phyloP scores from a whole-genome alignment of 2,888 invertebrate genomes.

The Xiphydria camelus region DNA sequence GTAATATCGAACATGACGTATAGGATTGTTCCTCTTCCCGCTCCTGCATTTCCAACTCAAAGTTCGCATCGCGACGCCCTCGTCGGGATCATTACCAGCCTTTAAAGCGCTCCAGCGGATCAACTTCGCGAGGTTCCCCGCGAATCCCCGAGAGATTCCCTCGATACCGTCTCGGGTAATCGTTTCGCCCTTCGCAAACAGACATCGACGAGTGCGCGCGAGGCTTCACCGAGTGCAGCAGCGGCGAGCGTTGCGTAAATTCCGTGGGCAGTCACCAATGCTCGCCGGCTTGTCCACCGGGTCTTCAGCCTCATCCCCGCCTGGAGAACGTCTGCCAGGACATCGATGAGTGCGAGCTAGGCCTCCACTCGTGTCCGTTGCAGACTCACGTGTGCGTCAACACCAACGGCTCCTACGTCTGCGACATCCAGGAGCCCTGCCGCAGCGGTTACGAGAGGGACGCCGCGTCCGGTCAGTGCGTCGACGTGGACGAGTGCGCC shows the following conservation, averaged over 20 bases:
- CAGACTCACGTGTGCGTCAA: conserved; percentile 34
- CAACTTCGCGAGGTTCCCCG: no score
- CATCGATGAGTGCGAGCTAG: conserved; percentile 10
- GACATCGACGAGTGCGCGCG: conserved; percentile 58
- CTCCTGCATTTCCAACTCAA: no score
- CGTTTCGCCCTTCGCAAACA: no score
- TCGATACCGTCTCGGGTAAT: no score
- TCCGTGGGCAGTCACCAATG: conserved; percentile 36
- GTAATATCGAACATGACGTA: no score
- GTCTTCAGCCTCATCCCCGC: conserved; percentile 38
- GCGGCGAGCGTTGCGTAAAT: conserved; percentile 39
- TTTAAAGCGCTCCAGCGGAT: no score
- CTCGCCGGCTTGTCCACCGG: conserved; percentile 34
- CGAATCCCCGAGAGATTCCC: no score
- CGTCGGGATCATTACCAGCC: no score
- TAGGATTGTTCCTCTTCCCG: no score
- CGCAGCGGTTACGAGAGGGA: conserved; percentile 11
- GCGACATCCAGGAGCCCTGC: conserved; percentile 19
- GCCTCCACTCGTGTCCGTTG: conserved; percentile 11
- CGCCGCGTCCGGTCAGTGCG: conserved; percentile 28
- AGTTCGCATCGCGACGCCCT: no score
- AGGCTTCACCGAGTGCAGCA: conserved; percentile 52
- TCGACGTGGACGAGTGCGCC: conserved; percentile 65
- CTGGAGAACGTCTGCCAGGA: conserved; percentile 21
- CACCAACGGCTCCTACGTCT: conserved; percentile 41